phyloP scores from a whole-genome alignment of 2,888 invertebrate genomes.

The Tachystola acroxantha region DNA sequence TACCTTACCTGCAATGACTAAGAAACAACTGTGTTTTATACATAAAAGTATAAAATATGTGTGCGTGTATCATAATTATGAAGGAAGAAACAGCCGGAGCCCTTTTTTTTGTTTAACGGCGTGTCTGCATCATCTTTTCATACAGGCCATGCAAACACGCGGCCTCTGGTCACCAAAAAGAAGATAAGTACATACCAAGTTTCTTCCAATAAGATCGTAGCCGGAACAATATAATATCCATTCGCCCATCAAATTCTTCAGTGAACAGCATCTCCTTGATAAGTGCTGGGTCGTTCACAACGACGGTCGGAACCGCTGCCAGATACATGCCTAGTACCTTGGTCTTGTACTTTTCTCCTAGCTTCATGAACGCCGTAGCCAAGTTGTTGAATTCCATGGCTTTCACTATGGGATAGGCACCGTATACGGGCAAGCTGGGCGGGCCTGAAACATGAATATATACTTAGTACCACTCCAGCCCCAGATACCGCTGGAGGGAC shows the following conservation, averaged over 20 bases:
- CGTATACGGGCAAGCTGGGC: conserved; percentile 79
- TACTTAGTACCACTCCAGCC: too few relatives aligned
- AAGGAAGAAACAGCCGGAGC: too few relatives aligned
- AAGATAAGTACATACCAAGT: conserved; percentile 72
- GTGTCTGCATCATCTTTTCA: too few relatives aligned
- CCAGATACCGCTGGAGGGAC: too few relatives aligned
- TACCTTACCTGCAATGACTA: too few relatives aligned
- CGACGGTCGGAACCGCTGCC: conserved; percentile 65
- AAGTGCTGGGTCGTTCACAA: conserved; percentile 71
- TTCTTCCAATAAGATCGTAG: conserved; percentile 75
- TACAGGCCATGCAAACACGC: too few relatives aligned
- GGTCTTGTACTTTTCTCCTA: conserved; percentile 78
- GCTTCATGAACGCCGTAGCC: conserved; percentile 61
- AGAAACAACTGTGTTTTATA: too few relatives aligned
- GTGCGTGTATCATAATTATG: too few relatives aligned
- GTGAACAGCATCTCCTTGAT: conserved; percentile 77
- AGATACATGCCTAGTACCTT: conserved; percentile 78
- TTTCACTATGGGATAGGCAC: conserved; percentile 79
- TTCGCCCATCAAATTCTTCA: conserved; percentile 81
- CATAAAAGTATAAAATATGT: too few relatives aligned
- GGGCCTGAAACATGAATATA: too few relatives aligned
- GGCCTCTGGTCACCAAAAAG: too few relatives aligned
- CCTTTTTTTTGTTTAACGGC: too few relatives aligned
- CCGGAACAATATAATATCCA: conserved; percentile 60
- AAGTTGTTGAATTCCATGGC: conserved; percentile 70